Evolutionary conservation across 2,888 invertebrate species (phyloP).

Genomic region (Eupithecia pulchellata): DNA sequence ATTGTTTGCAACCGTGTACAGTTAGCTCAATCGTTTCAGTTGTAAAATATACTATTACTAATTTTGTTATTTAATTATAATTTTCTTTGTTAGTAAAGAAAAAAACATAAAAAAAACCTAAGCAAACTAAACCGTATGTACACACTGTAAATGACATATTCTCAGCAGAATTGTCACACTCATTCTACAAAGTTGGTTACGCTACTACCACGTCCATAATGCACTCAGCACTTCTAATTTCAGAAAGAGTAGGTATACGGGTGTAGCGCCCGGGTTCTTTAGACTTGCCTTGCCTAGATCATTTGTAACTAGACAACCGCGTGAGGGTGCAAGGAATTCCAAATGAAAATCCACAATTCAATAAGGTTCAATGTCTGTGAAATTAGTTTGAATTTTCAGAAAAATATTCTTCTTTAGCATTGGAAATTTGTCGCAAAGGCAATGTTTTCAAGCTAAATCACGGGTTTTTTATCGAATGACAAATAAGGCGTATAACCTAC

Average conservation of each 20-base stretch:
- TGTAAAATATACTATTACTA: too few relatives aligned
- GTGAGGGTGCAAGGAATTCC: slow-evolving; percentile 15
- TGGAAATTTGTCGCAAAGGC: background rate
- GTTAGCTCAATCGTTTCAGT: too few relatives aligned
- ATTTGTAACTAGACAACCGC: slow-evolving; percentile 21
- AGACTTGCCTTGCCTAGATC: slow-evolving; percentile 13
- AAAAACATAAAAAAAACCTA: too few relatives aligned
- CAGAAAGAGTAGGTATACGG: slow-evolving; percentile 26
- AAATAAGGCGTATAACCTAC: background rate
- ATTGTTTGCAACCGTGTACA: too few relatives aligned
- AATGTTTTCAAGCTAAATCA: background rate
- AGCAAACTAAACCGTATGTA: too few relatives aligned
- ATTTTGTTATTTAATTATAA: too few relatives aligned
- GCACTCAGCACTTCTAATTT: slow-evolving; percentile 17
- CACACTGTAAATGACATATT: too few relatives aligned
- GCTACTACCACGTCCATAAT: background rate
- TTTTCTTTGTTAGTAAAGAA: too few relatives aligned
- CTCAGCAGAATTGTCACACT: too few relatives aligned
- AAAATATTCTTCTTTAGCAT: background rate
- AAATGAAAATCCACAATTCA: slow-evolving; percentile 16
- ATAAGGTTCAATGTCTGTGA: slow-evolving; percentile 4
- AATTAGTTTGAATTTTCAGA: background rate
- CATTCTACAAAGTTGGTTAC: background rate
- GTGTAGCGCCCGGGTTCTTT: slow-evolving; percentile 5
- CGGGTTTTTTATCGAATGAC: background rate